Conservation (phyloP, 2,797 vertebrate genomes). For the Clarias pachynema region DNA sequence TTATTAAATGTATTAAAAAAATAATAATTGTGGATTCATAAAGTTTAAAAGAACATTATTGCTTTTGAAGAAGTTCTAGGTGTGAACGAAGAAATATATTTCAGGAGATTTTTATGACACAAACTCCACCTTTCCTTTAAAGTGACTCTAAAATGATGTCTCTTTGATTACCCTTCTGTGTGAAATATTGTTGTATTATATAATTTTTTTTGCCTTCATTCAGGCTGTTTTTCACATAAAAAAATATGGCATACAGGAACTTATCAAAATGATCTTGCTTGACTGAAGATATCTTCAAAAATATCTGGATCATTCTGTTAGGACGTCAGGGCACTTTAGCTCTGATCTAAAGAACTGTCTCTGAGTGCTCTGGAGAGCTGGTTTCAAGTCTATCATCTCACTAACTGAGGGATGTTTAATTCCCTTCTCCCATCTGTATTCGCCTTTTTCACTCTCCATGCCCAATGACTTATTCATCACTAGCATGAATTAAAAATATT, state of each 20-base stretch:
- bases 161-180: neutral
- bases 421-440: slow-evolving; percentile 28
- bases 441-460: slow-evolving; percentile 31
- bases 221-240: neutral
- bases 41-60: too few species aligned
- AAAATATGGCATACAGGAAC: neutral
- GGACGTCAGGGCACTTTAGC: neutral
- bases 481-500: slow-evolving; percentile 59
- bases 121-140: too few species aligned
- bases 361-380: slow-evolving; percentile 2
- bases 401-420: slow-evolving; percentile 28
- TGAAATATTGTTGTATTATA: neutral
- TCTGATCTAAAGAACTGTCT: slow-evolving; percentile 39
- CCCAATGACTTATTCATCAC: slow-evolving; percentile 58
- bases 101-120: too few species aligned
- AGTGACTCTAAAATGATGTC: neutral
- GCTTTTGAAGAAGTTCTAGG: too few species aligned
- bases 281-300: slow-evolving; percentile 10
- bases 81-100: too few species aligned
- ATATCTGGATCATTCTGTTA: slow-evolving; percentile 19
- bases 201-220: neutral
- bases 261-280: neutral
- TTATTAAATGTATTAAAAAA: too few species aligned
- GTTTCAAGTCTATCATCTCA: slow-evolving; percentile 33
- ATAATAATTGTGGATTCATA: too few species aligned